Conservation (phyloP, 1,140 invertebrate genomes). For the Oncopeltus fasciatus region DNA sequence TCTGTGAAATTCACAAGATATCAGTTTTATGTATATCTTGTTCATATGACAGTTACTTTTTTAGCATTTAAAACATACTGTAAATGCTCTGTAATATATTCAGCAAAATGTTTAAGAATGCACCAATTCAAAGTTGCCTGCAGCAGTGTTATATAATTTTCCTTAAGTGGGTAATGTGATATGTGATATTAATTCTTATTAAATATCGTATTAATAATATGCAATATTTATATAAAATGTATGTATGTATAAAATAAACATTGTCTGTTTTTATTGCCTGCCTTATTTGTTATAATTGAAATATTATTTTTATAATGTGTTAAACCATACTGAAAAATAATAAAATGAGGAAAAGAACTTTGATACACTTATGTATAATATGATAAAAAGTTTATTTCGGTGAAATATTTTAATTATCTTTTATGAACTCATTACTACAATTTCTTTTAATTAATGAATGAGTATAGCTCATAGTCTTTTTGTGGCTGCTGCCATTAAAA, state of each 20-base stretch:
- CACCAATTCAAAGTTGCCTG: constrained; percentile 19
- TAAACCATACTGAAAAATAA: background rate
- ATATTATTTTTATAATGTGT: constrained; percentile 1
- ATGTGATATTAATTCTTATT: constrained; percentile 12
- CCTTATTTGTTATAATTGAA: constrained; percentile 7
- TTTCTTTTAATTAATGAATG: too few species aligned
- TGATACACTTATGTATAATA: background rate
- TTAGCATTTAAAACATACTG: constrained; percentile 20
- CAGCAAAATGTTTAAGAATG: constrained; percentile 8
- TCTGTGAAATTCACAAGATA: constrained; percentile 5
- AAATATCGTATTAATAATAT: constrained; percentile 4
- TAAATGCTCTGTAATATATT: constrained; percentile 12
- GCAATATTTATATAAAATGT: background rate
- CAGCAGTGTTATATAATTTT: constrained; percentile 12
- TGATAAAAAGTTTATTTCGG: background rate
- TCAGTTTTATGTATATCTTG: constrained; percentile 21
- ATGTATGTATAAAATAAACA: background rate
- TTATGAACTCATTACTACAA: too few species aligned
- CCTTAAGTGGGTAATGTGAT: constrained; percentile 7
- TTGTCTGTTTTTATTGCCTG: constrained; percentile 8
- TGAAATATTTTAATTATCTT: too few species aligned
- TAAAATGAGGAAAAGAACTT: background rate
- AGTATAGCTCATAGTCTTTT: too few species aligned
- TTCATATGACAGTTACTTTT: constrained; percentile 18
- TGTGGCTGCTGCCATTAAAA: too few species aligned